Base-by-base conservation (phyloP, 2,113 vertebrate genomes). In the Arizona elegans region DNA sequence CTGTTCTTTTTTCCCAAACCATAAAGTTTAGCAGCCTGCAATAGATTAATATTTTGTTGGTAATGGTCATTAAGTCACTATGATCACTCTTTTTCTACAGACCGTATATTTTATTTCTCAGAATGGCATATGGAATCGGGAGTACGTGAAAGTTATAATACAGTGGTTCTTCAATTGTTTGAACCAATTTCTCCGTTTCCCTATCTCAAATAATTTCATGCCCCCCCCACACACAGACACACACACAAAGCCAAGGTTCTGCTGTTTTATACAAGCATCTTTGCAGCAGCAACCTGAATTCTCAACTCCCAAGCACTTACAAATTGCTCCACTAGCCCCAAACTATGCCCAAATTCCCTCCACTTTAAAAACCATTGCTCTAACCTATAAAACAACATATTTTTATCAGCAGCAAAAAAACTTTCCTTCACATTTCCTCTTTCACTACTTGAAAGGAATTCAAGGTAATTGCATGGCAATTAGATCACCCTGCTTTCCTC, bases 21-120 rank as follows among this genome's bases (percentile, higher is more conserved):
- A 88, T 38, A 15, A 53, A 23, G 85, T 86, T 90, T 86, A 53
- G 26, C 21, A 90, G 19, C 55, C 88, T 93, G 88, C 17, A 93
- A 93, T 17, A 93, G 92, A 93, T 93, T 90, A 86, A 62, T 13
- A 90, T 90, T 86, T 38, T 23, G 24, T 93, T 90, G 59, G 54
- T 53, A 26, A 38, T 56, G 58, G 26, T 53, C 81, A 86, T 26
- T 86, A 23, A 52, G 62, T 92, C 19, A 56, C 19, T 9, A 33
- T 23, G 85, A n/a, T 59, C 58, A n/a, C 47, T 62, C 23, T 52
- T 90, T 50, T 75, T 23, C 56, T 43, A 65, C 13, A 56, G 52
- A 43, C 47, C n/a, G 8, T 26, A 47, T 29, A 56, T 8, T 89
- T 54, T 29, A 33, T 21, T n/a, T n/a, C 21, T 58, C 52, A 38